These are phyloP conservation scores for Pseudomugil gertrudae DNA, from an alignment of 2,797 vertebrate species.

Conservation along the genomic window DNA sequence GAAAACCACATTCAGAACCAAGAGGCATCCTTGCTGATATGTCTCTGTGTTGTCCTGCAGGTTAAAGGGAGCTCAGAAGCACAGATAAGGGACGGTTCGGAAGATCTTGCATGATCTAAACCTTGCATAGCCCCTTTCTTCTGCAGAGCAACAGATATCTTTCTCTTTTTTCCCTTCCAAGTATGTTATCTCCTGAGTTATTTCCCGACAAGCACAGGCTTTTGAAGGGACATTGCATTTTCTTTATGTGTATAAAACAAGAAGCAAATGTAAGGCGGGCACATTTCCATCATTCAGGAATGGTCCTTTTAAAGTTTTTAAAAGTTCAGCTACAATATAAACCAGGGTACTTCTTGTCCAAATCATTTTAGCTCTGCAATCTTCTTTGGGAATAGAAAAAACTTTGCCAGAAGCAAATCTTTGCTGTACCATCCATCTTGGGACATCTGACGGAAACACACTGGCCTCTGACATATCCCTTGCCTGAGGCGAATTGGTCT, in stretches of 20 bases:
- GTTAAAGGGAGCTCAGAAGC: slow-evolving; percentile 19
- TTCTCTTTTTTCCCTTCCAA: not conserved
- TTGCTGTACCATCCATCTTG: slow-evolving; percentile 20
- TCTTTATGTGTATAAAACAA: slow-evolving; percentile 10
- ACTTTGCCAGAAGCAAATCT: slow-evolving; percentile 8
- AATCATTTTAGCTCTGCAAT: not conserved
- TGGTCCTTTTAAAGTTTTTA: not conserved
- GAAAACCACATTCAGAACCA: slow-evolving; percentile 4
- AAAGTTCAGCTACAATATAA: not conserved
- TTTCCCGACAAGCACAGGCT: slow-evolving; percentile 49
- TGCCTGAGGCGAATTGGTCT: slow-evolving; percentile 46
- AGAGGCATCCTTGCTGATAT: slow-evolving; percentile 14
- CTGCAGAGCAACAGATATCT: slow-evolving; percentile 21
- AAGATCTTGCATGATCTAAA: slow-evolving; percentile 27
- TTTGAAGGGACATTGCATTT: slow-evolving; percentile 25
- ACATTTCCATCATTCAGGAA: not conserved
- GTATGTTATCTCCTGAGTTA: slow-evolving; percentile 47
- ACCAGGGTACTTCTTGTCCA: not conserved
- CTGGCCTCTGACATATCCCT: slow-evolving; percentile 45
- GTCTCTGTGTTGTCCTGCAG: slow-evolving; percentile 4
- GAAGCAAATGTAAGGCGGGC: not conserved
- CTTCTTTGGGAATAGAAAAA: not conserved
- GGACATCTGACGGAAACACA: slow-evolving; percentile 33
- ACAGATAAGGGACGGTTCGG: slow-evolving; percentile 25
- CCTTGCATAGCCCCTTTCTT: slow-evolving; percentile 16